These are phyloP conservation scores for Aplocera efformata DNA, from an alignment of 2,888 invertebrate genomes.

Conservation along the genomic window DNA sequence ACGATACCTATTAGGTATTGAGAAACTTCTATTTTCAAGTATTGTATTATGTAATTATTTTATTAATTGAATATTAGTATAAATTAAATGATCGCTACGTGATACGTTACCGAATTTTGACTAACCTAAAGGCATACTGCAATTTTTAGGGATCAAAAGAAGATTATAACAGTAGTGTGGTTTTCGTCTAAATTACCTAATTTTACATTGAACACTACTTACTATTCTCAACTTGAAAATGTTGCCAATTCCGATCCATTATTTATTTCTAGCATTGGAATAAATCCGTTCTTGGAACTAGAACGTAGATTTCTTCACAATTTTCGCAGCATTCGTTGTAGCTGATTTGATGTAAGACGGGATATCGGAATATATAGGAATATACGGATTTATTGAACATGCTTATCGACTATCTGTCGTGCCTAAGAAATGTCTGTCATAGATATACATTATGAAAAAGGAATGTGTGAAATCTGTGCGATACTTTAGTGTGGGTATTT, in stretches of 20 bases:
- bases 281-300: slow-evolving; percentile 27
- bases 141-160: too few species aligned
- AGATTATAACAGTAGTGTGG: too few species aligned
- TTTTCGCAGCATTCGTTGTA: slow-evolving; percentile 27
- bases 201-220: too few species aligned
- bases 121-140: too few species aligned
- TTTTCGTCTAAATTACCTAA: too few species aligned
- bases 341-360: slow-evolving; percentile 30
- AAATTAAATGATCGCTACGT: too few species aligned
- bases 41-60: too few species aligned
- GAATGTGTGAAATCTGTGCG: background rate
- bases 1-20: too few species aligned
- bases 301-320: slow-evolving; percentile 39
- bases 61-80: too few species aligned
- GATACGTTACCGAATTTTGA: too few species aligned
- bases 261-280: slow-evolving; percentile 33
- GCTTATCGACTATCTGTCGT: slow-evolving; percentile 25
- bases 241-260: slow-evolving; percentile 21
- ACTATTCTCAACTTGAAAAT: too few species aligned
- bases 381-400: slow-evolving; percentile 23
- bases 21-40: too few species aligned
- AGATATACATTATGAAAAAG: slow-evolving; percentile 14
- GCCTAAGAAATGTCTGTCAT: slow-evolving; percentile 15
- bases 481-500: background rate
- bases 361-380: slow-evolving; percentile 31